phyloP scores from a whole-genome alignment of 2,888 invertebrate species.

The Orchestes rusci region DNA sequence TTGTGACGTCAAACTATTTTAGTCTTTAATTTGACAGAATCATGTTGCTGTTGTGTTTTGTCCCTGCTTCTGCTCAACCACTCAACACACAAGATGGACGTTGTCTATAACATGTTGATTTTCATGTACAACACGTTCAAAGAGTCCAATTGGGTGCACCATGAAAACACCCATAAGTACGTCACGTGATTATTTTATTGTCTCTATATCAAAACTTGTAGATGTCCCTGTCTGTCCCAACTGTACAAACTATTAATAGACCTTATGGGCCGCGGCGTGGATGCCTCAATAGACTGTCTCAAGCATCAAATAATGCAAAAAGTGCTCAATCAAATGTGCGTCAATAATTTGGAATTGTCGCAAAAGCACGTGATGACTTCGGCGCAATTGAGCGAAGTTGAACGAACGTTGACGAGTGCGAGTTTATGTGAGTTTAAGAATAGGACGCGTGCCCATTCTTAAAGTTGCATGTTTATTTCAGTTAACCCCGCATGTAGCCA shows the following conservation, averaged over 20 bases:
- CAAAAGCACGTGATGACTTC: neutral
- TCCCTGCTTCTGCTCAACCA: neutral
- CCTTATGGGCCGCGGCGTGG: no score
- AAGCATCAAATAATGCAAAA: neutral
- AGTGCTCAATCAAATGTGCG: neutral
- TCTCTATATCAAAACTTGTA: slow-evolving; percentile 22
- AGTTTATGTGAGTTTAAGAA: no score
- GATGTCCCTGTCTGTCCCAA: slow-evolving; percentile 34
- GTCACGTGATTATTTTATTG: no score
- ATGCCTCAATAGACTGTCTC: no score
- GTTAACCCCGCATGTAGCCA: no score
- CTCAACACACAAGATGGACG: slow-evolving; percentile 13
- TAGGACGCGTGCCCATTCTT: no score
- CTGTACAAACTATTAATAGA: slow-evolving; percentile 31
- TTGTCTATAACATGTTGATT: slow-evolving; percentile 29
- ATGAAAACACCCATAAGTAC: slow-evolving; percentile 17
- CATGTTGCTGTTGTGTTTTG: no score
- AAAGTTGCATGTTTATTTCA: no score
- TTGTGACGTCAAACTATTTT: no score
- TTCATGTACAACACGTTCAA: slow-evolving; percentile 33
- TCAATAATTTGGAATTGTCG: neutral
- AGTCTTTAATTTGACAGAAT: no score
- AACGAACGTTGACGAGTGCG: no score
- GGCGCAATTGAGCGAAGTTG: neutral
- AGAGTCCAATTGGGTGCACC: slow-evolving; percentile 29